Base-by-base conservation (phyloP, 1,140 invertebrate species). In the Macrocentrus cingulum region DNA sequence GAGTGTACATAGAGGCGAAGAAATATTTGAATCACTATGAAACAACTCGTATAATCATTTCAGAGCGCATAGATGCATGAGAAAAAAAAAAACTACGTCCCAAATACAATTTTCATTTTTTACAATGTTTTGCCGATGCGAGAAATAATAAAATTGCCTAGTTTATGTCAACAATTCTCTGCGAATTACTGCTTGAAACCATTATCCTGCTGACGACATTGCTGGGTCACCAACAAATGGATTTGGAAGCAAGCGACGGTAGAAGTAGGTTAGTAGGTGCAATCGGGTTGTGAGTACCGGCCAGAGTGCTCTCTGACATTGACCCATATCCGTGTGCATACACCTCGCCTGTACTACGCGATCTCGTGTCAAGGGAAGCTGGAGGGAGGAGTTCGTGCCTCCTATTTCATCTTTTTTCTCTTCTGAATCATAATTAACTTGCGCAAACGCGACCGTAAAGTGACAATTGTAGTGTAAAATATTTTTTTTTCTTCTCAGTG, bases 221-320 rank as follows among this genome's bases (percentile, higher is more conserved):
- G n/a, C 20, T 23, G 5, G 0, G 9, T 1, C 13, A 45, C 18
- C 13, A 25, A 15, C 19, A 23, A 48, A 48, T 25, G 22, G 22
- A 1, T 48, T 48, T 48, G 11, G n/a, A 9, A 11, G 6, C 29
- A 9, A 11, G 6, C 29, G 22, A 67, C 63, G 63, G 45, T 15
- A 19, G 52, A 70, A 70, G 58, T 70, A 25, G 67, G 67, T 70
- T 60, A 70, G 60, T 70, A 67, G 68, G 68, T 70, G 66, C 11
- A 65, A 55, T 62, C 66, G 65, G 61, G 66, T 68, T 64, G 67
- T 64, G 62, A 64, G 62, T 34, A 45, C n/a, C 39, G 37, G 2
- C 22, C 39, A 44, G 49, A 42, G 37, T 32, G 18, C 34, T 29
- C 67, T 67, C 65, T 60, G 67, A 69, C 68, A 70, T 70, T 70